Conservation (phyloP, 1,140 invertebrate species). For the Drosophila nigrodunni region DNA sequence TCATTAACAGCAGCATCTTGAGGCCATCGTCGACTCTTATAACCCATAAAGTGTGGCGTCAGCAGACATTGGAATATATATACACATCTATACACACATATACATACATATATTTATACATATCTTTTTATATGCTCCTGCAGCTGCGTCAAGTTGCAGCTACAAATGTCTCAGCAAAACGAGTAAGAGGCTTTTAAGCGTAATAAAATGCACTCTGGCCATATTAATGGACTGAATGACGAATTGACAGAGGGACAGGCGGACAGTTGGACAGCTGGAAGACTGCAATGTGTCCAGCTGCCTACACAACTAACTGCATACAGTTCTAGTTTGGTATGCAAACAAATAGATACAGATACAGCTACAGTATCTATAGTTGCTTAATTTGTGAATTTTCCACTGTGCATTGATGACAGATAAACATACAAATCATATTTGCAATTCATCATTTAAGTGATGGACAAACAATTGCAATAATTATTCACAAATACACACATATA, state of each 20-base stretch:
- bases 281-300: slow-evolving; percentile 32
- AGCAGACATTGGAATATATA: slow-evolving; percentile 7
- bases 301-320: slow-evolving; percentile 17
- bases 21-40: slow-evolving; percentile 5
- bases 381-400: slow-evolving; percentile 7
- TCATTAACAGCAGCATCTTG: slow-evolving; percentile 33
- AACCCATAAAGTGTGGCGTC: slow-evolving; percentile 27
- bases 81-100: neutral
- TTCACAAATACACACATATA: slow-evolving; percentile 31
- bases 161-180: slow-evolving; percentile 27
- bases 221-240: slow-evolving; percentile 23
- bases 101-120: neutral
- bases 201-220: slow-evolving; percentile 32
- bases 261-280: neutral
- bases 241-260: slow-evolving; percentile 18
- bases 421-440: slow-evolving; percentile 41
- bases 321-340: neutral
- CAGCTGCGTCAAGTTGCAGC: slow-evolving; percentile 39
- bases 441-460: slow-evolving; percentile 39
- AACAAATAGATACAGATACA: slow-evolving; percentile 5
- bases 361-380: slow-evolving; percentile 2
- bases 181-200: slow-evolving; percentile 7
- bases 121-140: slow-evolving; percentile 14
- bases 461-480: slow-evolving; percentile 50
- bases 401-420: slow-evolving; percentile 19